Percentiles rank a stretch among this genome's conserved stretches.
phyloP scores from a whole-genome alignment of 2,797 vertebrate species.

The Phylloscopus collybita region DNA sequence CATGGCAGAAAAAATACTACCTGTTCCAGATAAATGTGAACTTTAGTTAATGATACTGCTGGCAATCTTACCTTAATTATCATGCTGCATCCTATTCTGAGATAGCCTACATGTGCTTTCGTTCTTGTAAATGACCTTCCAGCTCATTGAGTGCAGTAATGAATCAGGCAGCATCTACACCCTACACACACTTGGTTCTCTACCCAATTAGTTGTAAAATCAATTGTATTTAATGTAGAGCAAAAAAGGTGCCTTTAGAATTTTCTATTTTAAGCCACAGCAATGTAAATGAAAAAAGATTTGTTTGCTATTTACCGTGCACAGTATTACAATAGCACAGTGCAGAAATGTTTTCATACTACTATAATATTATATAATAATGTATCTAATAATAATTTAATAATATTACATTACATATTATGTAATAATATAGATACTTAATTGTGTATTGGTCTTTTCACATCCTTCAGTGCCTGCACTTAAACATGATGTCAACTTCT shows the following conservation, averaged over 20 bases:
- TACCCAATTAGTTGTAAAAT: constrained; percentile 19
- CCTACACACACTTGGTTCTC: not conserved
- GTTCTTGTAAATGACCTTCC: constrained; percentile 28
- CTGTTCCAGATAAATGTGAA: constrained; percentile 27
- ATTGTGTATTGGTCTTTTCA: not conserved
- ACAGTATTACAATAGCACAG: not conserved
- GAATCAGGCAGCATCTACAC: not conserved
- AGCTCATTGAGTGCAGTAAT: constrained; percentile 11
- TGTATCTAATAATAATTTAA: not conserved
- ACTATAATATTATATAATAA: not conserved
- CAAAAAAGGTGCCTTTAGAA: not conserved
- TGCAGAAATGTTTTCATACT: not conserved
- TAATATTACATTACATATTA: not conserved
- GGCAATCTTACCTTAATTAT: constrained; percentile 22
- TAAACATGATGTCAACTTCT: not conserved
- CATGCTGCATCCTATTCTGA: not conserved
- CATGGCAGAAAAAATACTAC: not conserved
- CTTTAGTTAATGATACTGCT: constrained; percentile 28
- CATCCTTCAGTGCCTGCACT: not conserved
- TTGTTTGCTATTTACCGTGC: not conserved
- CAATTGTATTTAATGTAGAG: not conserved
- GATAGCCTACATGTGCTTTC: not conserved
- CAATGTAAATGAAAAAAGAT: not conserved
- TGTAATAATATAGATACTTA: not conserved
- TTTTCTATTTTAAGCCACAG: not conserved